Evolutionary conservation across 2,888 invertebrate species (phyloP).

Genomic region (Chaitophorus viminalis): DNA sequence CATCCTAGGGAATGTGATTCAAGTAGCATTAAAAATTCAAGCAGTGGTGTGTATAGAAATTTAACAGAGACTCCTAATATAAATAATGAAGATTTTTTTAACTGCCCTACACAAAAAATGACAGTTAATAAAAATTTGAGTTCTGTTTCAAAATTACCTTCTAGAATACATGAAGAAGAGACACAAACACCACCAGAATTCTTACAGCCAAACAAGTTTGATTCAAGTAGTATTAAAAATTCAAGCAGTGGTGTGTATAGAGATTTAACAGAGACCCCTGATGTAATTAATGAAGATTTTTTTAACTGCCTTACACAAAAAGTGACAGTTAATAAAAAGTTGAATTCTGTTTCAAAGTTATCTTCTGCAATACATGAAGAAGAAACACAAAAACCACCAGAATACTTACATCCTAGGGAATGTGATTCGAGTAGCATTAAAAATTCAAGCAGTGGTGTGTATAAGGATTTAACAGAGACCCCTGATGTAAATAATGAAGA

Average conservation of each 20-base stretch:
- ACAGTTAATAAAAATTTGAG: not conserved
- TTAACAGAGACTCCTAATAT: not conserved
- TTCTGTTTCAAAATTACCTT: no score
- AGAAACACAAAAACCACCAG: not conserved
- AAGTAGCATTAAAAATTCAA: not conserved
- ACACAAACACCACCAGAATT: not conserved
- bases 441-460: not conserved
- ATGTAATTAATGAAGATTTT: constrained; percentile 11
- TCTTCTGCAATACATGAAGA: not conserved
- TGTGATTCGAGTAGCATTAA: not conserved
- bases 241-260: not conserved
- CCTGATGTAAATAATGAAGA: not conserved
- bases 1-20: not conserved
- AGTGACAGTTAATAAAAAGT: not conserved
- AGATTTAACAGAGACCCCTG: not conserved
- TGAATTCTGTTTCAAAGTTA: not conserved
- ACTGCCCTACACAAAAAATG: constrained; percentile 32
- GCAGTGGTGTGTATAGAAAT: not conserved
- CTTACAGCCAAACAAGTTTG: not conserved
- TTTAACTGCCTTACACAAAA: constrained; percentile 45
- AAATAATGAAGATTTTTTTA: constrained; percentile 28
- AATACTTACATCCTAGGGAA: not conserved
- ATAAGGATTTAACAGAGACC: not conserved
- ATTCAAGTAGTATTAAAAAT: not conserved
- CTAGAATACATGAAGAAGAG: not conserved